phyloP scores from a whole-genome alignment of 2,113 vertebrate species.

The Fukomys damarensis region DNA sequence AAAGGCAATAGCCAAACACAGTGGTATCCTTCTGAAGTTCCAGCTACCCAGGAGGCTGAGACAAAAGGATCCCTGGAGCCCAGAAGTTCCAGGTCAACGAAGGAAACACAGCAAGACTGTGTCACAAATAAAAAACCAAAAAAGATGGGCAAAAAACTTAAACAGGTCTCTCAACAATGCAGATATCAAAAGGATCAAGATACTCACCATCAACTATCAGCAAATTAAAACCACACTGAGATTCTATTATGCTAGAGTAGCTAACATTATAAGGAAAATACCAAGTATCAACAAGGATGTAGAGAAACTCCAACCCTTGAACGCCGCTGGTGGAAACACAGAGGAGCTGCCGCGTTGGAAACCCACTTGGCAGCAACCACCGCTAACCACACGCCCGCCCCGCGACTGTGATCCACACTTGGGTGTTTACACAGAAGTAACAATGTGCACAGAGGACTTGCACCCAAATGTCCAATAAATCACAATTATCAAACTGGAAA shows the following conservation, averaged over 20 bases:
- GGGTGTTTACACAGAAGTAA: background rate
- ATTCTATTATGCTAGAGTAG: background rate
- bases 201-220: background rate
- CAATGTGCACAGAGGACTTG: background rate
- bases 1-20: background rate
- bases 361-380: background rate
- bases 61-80: background rate
- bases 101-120: background rate
- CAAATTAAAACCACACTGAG: background rate
- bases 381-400: background rate
- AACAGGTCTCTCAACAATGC: background rate
- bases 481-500: background rate
- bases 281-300: background rate
- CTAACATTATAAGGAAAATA: background rate
- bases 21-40: background rate
- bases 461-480: background rate
- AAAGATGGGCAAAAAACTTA: background rate
- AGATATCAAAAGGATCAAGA: background rate
- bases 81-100: background rate
- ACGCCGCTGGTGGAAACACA: background rate
- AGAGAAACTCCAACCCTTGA: background rate
- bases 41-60: background rate
- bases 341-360: background rate
- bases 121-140: background rate
- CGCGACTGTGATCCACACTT: fast-evolving